phyloP scores from a whole-genome alignment of 2,113 vertebrate genomes.

The Pygoscelis adeliae region DNA sequence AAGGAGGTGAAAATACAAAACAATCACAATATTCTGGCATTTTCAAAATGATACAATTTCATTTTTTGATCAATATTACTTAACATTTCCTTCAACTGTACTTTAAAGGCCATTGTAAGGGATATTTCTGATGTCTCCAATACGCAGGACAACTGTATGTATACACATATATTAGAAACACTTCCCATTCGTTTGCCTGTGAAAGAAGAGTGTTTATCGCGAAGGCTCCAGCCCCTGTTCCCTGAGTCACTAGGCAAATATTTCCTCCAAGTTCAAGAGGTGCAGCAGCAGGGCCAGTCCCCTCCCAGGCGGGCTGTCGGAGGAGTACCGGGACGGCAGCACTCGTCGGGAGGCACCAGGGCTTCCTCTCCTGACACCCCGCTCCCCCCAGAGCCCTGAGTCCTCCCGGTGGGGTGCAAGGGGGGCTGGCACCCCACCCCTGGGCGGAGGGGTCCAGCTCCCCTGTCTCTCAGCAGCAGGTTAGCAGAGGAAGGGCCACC shows the following conservation, averaged over 20 bases:
- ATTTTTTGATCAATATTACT: background rate
- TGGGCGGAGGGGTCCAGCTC: background rate
- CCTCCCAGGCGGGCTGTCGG: background rate
- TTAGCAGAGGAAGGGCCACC: background rate
- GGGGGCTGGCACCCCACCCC: background rate
- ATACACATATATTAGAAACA: background rate
- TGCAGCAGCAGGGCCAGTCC: background rate
- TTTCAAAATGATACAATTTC: background rate
- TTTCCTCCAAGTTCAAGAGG: background rate
- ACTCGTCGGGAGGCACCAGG: background rate
- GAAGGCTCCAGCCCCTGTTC: background rate
- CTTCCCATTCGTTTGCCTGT: background rate
- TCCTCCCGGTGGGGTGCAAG: accelerated
- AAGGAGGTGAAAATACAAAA: background rate
- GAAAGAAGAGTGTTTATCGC: background rate
- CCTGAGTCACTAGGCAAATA: background rate
- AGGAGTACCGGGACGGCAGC: accelerated
- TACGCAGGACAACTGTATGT: background rate
- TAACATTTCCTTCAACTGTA: background rate
- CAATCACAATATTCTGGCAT: background rate
- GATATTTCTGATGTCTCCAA: background rate
- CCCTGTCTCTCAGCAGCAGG: background rate
- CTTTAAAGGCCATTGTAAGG: background rate
- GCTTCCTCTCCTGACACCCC: background rate
- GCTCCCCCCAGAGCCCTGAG: background rate